Percentiles rank a stretch among this genome's conserved stretches.
Conservation (phyloP, 2,113 vertebrate genomes). For the Crotalus helleri region DNA sequence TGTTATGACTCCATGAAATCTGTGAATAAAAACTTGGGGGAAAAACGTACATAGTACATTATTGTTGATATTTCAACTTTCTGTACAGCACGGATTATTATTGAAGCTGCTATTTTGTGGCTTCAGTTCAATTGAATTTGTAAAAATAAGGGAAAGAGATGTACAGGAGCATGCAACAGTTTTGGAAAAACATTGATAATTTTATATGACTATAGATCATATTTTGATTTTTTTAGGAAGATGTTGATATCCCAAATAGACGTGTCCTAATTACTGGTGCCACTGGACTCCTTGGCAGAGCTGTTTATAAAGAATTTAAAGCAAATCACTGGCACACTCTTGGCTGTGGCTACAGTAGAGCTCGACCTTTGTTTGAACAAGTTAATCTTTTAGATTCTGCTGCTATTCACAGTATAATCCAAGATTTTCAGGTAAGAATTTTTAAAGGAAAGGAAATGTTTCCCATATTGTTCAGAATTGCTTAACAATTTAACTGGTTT, state of each 20-base stretch:
- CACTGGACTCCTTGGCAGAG: constrained; percentile 89
- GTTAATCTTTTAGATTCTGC: constrained; percentile 85
- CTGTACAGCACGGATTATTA: not conserved
- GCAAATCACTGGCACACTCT: constrained; percentile 79
- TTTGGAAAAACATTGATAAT: not conserved
- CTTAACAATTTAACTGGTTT: not conserved
- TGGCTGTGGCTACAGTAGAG: constrained; percentile 84
- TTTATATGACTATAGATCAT: not conserved
- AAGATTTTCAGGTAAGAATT: constrained; percentile 81
- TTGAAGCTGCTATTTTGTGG: not conserved
- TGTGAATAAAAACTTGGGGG: not conserved
- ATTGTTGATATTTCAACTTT: not conserved
- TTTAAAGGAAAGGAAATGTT: not conserved
- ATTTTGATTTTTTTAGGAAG: constrained; percentile 70
- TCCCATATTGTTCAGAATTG: not conserved
- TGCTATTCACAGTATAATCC: constrained; percentile 79
- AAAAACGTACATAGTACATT: not conserved
- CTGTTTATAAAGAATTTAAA: constrained; percentile 86
- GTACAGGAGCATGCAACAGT: not conserved
- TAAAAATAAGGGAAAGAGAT: not conserved
- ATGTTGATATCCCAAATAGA: constrained; percentile 69
- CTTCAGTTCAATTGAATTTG: too few species aligned
- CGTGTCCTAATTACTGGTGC: constrained; percentile 88
- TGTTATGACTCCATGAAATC: not conserved
- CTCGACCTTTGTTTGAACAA: constrained; percentile 82